Evolutionary conservation across 2,888 invertebrate genomes (phyloP), one percentile per base, ranked within the genome.

Genomic region (Osedax fenrisi): DNA sequence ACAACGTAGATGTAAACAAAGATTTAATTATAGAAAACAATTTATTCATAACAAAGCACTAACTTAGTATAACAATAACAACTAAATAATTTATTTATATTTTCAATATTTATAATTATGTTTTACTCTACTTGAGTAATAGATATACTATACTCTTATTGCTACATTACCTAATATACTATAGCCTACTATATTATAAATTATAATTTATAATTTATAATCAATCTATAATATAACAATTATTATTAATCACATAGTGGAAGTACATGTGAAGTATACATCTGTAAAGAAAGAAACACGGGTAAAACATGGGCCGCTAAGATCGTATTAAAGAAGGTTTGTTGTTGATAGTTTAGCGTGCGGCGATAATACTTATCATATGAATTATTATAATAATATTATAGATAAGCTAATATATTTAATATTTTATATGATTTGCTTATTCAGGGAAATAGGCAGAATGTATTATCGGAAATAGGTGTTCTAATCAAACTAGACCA

Each of bases 381-480:
- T 17, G 41, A 10, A 41, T 41, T 41, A 41, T 5, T 17, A 41
- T 10, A 41, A 41, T 41, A 41, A 17, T 17, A 41, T 10, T 10
- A 41, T 17, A 41, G 5, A 41, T 41, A 41, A 10, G 41, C 41
- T 5, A 10, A 41, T 41, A 41, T 17, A 17, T 41, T 10, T 41
- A 17, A 5, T 5, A 10, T 5, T 41, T 41, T 41, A 17, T 17
- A 41, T 41, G 41, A 41, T 41, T 41, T 41, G 10, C 41, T 10
- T 41, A 17, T 41, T 25, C 77, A 82, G 82, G 78, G 81, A 26
- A 81, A 82, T 70, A 81, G 80, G 69, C 82, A 82, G 75, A 80
- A 82, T 10, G 80, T 82, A 1, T 76, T 76, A 61, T 80, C 82
- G 73, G 83, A 84, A 77, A 80, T 81, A 72, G 83, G 83, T 59